Conservation (phyloP, 2,113 vertebrate genomes). For the Poeciliopsis retropinna region DNA sequence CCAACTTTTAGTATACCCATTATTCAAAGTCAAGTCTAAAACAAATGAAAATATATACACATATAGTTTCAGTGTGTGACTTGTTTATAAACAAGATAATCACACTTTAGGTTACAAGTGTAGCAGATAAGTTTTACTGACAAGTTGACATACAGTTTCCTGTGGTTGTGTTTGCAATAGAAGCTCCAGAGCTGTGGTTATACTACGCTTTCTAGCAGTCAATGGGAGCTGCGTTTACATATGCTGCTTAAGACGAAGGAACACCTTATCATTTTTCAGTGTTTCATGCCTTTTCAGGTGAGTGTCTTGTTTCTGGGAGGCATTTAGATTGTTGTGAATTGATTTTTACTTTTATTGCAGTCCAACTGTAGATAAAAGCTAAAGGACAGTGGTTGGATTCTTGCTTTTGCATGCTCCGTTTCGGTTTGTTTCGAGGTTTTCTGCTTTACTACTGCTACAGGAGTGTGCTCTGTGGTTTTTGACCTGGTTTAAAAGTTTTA, state of each 20-base stretch:
- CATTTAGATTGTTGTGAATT: neutral
- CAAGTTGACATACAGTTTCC: conserved; percentile 65
- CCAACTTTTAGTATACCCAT: neutral
- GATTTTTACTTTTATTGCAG: neutral
- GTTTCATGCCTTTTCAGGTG: neutral
- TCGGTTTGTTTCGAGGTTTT: neutral
- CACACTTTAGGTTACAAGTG: neutral
- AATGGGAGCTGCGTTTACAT: conserved; percentile 45
- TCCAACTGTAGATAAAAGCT: neutral
- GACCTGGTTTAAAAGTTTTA: neutral
- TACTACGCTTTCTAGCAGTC: conserved; percentile 51
- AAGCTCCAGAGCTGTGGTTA: conserved; percentile 63
- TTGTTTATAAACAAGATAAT: neutral
- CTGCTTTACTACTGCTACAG: too few relatives aligned
- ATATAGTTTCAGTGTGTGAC: neutral
- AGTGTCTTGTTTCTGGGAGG: neutral
- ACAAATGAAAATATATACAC: neutral
- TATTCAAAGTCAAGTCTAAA: neutral
- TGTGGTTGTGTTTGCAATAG: conserved; percentile 67
- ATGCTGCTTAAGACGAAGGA: conserved; percentile 2
- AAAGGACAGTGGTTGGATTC: neutral
- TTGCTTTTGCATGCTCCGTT: neutral
- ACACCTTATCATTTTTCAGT: conserved; percentile 2
- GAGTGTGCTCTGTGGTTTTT: too few relatives aligned
- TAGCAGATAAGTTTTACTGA: conserved; percentile 17